phyloP scores from a whole-genome alignment of 1,140 invertebrate genomes.

The Nomia melanderi region DNA sequence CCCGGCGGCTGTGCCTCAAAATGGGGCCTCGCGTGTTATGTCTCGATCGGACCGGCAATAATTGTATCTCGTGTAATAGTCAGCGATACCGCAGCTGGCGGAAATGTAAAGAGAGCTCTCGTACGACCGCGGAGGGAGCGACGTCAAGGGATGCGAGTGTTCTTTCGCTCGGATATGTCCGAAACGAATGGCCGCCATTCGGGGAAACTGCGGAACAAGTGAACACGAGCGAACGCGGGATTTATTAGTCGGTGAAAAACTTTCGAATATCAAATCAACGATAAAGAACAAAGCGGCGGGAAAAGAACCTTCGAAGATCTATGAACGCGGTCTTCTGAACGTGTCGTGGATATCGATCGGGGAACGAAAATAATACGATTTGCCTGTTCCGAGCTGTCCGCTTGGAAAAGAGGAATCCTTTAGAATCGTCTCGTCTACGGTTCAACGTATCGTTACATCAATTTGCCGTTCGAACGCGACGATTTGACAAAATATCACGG shows the following conservation, averaged over 20 bases:
- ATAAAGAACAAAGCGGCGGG: too few species aligned
- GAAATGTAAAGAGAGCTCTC: constrained; percentile 57
- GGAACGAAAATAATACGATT: too few species aligned
- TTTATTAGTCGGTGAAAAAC: not conserved
- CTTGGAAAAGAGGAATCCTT: too few species aligned
- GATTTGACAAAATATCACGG: too few species aligned
- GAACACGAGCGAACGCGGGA: too few species aligned
- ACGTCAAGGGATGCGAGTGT: not conserved
- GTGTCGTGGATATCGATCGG: too few species aligned
- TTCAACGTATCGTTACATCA: too few species aligned
- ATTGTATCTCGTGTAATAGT: constrained; percentile 58
- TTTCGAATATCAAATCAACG: not conserved
- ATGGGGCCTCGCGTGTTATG: constrained; percentile 62
- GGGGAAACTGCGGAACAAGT: not conserved
- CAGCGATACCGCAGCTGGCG: constrained; percentile 44
- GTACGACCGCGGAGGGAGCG: constrained; percentile 23
- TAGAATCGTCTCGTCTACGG: too few species aligned
- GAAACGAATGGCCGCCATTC: not conserved
- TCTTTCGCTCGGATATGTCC: not conserved
- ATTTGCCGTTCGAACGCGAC: too few species aligned
- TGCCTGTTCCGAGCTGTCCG: too few species aligned
- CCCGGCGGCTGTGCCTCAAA: constrained; percentile 60
- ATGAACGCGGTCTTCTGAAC: too few species aligned
- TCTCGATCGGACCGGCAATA: constrained; percentile 58
- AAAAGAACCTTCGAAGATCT: too few species aligned